Conservation (phyloP, 2,797 vertebrate species). For the Steatocranus sp. region DNA sequence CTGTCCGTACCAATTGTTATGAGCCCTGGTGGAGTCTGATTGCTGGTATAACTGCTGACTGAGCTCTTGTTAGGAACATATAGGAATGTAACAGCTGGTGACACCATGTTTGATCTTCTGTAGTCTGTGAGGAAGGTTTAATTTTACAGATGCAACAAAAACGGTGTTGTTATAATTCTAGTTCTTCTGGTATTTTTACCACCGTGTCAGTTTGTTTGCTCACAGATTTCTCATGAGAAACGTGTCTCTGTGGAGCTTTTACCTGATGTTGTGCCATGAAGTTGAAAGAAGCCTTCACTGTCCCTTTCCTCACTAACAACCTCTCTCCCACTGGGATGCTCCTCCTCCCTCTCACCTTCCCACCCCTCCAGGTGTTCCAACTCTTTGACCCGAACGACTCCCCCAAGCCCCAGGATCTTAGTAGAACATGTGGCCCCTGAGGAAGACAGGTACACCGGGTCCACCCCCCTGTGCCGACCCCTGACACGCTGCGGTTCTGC, state of each 20-base stretch:
- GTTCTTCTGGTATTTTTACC: not conserved
- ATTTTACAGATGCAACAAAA: not conserved
- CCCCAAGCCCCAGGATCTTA: constrained; percentile 91
- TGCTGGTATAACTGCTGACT: not conserved
- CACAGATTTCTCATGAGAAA: not conserved
- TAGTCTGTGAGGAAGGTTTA: not conserved
- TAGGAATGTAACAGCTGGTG: not conserved
- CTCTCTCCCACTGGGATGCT: constrained; percentile 76
- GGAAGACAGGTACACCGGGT: constrained; percentile 87
- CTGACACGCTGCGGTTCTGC: not conserved
- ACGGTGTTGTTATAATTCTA: rapidly evolving
- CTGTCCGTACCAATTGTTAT: not conserved
- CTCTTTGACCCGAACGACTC: constrained; percentile 85
- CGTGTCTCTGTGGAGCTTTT: not conserved
- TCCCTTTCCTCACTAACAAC: constrained; percentile 26
- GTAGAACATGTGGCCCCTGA: constrained; percentile 88
- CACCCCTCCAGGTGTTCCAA: constrained; percentile 77
- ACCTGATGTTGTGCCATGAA: not conserved
- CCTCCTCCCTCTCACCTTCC: not conserved
- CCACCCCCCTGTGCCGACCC: constrained; percentile 33
- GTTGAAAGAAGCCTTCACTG: not conserved
- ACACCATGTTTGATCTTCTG: not conserved
- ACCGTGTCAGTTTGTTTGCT: not conserved
- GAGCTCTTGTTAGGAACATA: not conserved
- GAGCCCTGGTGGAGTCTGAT: not conserved